Conservation (phyloP, 2,797 vertebrate genomes). For the Percopsis omiscomaycus region DNA sequence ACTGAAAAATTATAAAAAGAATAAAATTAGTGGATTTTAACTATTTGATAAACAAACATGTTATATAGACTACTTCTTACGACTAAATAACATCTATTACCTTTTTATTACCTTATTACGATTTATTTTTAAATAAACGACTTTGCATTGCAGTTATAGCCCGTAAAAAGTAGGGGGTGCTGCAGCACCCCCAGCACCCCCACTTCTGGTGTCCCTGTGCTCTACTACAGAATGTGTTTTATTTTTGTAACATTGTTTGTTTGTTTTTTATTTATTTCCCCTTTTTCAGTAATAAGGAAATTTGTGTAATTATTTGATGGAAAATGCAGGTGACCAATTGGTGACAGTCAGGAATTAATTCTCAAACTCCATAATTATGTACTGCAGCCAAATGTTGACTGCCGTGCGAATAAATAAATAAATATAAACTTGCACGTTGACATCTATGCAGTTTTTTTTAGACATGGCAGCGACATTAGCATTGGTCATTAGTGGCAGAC, state of each 20-base stretch:
- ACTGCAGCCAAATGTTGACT: constrained; percentile 87
- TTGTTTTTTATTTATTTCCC: constrained; percentile 74
- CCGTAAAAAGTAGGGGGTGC: too few relatives aligned
- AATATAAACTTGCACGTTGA: constrained; percentile 77
- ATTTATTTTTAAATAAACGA: too few relatives aligned
- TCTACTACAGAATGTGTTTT: too few relatives aligned
- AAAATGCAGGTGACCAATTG: constrained; percentile 77
- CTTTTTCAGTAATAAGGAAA: constrained; percentile 82
- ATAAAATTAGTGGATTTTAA: too few relatives aligned
- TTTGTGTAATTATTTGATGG: constrained; percentile 72
- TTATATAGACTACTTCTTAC: too few relatives aligned
- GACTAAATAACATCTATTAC: too few relatives aligned
- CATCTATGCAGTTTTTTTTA: constrained; percentile 81
- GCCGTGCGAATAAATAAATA: constrained; percentile 81
- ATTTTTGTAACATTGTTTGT: constrained; percentile 65
- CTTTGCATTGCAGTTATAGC: too few relatives aligned
- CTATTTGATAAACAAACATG: too few relatives aligned
- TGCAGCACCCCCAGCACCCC: too few relatives aligned
- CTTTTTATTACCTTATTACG: too few relatives aligned
- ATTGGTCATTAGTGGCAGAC: constrained; percentile 99
- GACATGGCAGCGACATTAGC: constrained; percentile 99
- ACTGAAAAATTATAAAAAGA: too few relatives aligned
- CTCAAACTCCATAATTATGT: constrained; percentile 94
- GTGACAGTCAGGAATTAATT: constrained; percentile 94
- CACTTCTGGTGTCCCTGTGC: too few relatives aligned